Evolutionary conservation across 2,113 vertebrate species (phyloP).

Genomic region (Myotis lucifugus): DNA sequence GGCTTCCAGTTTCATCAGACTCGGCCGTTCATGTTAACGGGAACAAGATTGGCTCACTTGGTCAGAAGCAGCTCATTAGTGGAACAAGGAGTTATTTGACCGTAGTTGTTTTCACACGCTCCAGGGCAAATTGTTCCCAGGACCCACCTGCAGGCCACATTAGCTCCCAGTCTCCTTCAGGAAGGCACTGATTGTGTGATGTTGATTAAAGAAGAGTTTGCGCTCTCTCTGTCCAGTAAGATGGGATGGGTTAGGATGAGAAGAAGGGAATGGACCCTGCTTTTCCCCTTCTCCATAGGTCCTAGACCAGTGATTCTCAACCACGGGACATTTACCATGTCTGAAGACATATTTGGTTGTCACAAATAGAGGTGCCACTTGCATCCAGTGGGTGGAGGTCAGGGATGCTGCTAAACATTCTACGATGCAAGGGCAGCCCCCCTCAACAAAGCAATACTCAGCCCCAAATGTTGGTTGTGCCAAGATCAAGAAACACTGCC

Average conservation of each 20-base stretch:
- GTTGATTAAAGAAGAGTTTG: neutral
- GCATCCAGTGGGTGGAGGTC: neutral
- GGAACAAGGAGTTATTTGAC: conserved; percentile 15
- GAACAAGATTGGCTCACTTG: conserved; percentile 26
- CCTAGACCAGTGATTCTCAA: neutral
- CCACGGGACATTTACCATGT: neutral
- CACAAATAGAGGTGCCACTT: neutral
- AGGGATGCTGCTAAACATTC: neutral
- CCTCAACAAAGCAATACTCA: neutral
- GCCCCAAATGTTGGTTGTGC: neutral
- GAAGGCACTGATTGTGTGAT: neutral
- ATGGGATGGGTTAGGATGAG: neutral
- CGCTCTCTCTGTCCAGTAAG: neutral
- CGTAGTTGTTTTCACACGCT: neutral
- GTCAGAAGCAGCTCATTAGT: conserved; percentile 50
- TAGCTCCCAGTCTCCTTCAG: neutral
- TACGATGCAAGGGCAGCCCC: neutral
- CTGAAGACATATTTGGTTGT: neutral
- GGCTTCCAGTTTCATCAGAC: conserved; percentile 46
- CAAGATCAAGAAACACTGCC: neutral
- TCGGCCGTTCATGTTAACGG: conserved; percentile 17
- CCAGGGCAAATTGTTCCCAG: neutral
- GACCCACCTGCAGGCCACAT: neutral
- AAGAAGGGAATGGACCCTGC: neutral
- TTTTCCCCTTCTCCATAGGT: neutral